Percentiles rank a stretch among this genome's conserved stretches.
These are phyloP conservation scores for Ctenopoma multispine DNA, from an alignment of 2,797 vertebrate species.

Conservation along the genomic window DNA sequence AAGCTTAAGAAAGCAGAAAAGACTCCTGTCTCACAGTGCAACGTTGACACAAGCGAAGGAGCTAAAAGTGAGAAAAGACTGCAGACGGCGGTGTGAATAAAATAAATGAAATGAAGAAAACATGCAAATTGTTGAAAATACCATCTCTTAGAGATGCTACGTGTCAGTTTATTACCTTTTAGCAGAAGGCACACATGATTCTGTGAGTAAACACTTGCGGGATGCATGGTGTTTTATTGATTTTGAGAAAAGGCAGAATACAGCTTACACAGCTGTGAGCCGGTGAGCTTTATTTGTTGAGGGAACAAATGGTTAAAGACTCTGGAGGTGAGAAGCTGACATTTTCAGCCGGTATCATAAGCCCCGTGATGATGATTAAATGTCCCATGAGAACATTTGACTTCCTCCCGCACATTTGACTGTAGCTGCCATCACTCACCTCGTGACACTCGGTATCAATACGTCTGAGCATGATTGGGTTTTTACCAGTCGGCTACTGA, in stretches of 20 bases:
- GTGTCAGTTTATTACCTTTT: background rate
- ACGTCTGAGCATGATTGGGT: constrained; percentile 8
- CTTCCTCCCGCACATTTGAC: constrained; percentile 46
- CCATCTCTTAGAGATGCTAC: background rate
- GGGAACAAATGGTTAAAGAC: constrained; percentile 45
- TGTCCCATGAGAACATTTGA: constrained; percentile 57
- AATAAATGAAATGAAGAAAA: background rate
- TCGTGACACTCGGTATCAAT: constrained; percentile 12
- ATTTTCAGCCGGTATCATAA: constrained; percentile 44
- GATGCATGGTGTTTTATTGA: constrained; percentile 8
- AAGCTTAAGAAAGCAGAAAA: too few relatives aligned
- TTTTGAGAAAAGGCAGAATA: constrained; percentile 5
- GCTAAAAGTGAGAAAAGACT: background rate
- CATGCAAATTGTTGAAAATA: too few relatives aligned
- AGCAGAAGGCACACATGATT: background rate
- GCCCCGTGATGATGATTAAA: constrained; percentile 54
- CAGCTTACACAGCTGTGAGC: constrained; percentile 24
- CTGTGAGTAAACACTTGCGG: constrained; percentile 9
- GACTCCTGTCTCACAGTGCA: background rate
- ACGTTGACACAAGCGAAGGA: background rate
- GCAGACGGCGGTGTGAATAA: background rate
- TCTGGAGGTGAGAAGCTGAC: constrained; percentile 34
- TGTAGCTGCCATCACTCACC: constrained; percentile 29
- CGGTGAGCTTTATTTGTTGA: constrained; percentile 17
- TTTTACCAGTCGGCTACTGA: constrained; percentile 5